A percentile compares a stretch with the other conserved stretches of the same genome.
phyloP scores from a whole-genome alignment of 2,888 invertebrate genomes.

The Idaea dimidiata region DNA sequence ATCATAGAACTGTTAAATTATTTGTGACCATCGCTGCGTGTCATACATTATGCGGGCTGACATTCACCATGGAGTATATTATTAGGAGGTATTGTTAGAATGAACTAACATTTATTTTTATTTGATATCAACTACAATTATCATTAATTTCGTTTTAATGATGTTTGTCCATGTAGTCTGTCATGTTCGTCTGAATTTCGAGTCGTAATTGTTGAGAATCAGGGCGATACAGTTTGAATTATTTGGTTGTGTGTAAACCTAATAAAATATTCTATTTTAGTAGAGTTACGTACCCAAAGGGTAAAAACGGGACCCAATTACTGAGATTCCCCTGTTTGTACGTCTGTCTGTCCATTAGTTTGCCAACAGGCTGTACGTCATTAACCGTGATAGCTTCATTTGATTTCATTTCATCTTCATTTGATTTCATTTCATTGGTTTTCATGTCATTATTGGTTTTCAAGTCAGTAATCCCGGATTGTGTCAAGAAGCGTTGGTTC shows the following conservation, averaged over 20 bases:
- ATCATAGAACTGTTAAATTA: not conserved
- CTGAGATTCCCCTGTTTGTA: too few species aligned
- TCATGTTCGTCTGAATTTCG: not conserved
- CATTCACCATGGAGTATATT: not conserved
- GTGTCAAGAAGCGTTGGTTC: too few species aligned
- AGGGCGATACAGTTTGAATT: not conserved
- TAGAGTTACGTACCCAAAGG: too few species aligned
- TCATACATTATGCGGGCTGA: not conserved
- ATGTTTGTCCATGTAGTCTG: slow-evolving; percentile 2
- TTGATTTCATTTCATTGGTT: too few species aligned
- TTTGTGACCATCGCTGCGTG: not conserved
- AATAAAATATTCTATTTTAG: not conserved
- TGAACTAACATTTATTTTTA: not conserved
- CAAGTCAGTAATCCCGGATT: too few species aligned
- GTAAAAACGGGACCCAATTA: too few species aligned
- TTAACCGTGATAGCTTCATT: too few species aligned
- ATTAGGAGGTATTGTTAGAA: not conserved
- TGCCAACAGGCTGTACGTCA: too few species aligned
- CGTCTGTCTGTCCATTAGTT: too few species aligned
- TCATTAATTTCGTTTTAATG: slow-evolving; percentile 7
- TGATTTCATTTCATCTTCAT: too few species aligned
- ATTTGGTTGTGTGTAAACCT: too few species aligned
- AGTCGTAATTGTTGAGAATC: not conserved
- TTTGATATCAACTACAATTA: slow-evolving; percentile 7
- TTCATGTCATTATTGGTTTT: too few species aligned